Evolutionary conservation across 2,888 invertebrate genomes (phyloP).

Genomic region (Conops quadrifasciatus): DNA sequence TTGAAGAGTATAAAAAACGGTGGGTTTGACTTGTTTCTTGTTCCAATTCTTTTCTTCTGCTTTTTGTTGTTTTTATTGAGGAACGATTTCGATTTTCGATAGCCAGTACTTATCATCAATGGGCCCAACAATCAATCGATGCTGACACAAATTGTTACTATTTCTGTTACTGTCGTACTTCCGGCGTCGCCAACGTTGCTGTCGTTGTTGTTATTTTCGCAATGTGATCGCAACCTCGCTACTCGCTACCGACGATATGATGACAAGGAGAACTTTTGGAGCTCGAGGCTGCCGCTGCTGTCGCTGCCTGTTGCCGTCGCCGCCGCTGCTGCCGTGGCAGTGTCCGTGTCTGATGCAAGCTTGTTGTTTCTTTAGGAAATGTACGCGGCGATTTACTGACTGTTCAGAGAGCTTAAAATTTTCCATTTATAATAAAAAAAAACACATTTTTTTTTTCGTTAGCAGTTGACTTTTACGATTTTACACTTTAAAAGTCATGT

Average conservation of each 20-base stretch:
- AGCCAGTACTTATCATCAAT: too few relatives aligned
- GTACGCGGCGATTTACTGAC: background rate
- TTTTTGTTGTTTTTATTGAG: background rate
- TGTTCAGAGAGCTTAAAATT: background rate
- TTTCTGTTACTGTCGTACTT: background rate
- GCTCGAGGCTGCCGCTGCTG: slow-evolving; percentile 17
- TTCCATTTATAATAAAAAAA: background rate
- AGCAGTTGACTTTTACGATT: too few relatives aligned
- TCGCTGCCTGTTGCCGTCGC: background rate
- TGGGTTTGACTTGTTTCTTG: background rate
- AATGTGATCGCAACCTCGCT: background rate
- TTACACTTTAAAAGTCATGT: too few relatives aligned
- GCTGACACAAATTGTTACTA: too few relatives aligned
- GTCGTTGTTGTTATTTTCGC: background rate
- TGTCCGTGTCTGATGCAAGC: background rate
- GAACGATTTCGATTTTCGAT: background rate
- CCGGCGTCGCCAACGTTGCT: background rate
- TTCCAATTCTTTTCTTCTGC: too few relatives aligned
- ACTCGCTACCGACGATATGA: background rate
- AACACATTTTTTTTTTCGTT: background rate
- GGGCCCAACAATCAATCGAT: too few relatives aligned
- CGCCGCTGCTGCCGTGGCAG: background rate
- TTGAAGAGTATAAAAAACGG: background rate
- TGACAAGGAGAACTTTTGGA: background rate
- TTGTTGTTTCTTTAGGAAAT: background rate